Percentiles rank a stretch among this genome's conserved stretches.
phyloP scores from a whole-genome alignment of 2,888 invertebrate species.

The Leptinotarsa tumamoca region DNA sequence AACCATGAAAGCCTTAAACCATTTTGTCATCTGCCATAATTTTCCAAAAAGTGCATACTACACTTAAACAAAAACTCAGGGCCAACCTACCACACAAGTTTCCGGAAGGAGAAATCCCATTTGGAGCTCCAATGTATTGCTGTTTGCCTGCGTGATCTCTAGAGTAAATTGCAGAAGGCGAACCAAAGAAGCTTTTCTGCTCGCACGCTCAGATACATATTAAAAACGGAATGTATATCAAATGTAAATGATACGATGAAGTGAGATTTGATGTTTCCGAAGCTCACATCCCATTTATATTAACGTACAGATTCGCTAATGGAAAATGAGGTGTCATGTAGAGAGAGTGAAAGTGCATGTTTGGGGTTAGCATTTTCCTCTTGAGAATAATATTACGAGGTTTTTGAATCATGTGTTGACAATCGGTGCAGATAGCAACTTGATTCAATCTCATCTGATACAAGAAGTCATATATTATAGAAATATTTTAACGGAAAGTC shows the following conservation, averaged over 20 bases:
- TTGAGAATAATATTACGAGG: not conserved
- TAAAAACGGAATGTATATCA: conserved; percentile 26
- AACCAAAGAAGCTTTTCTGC: conserved; percentile 30
- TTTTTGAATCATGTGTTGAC: not conserved
- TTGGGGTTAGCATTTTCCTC: conserved; percentile 3
- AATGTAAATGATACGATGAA: conserved; percentile 28
- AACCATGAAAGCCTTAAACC: too few relatives aligned
- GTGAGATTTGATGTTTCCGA: conserved; percentile 25
- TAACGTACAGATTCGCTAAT: conserved; percentile 19
- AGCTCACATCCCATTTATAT: conserved; percentile 25
- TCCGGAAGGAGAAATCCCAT: not conserved
- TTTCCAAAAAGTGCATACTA: too few relatives aligned
- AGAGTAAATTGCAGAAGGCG: not conserved
- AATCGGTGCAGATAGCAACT: not conserved
- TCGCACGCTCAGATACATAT: conserved; percentile 12
- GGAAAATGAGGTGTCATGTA: conserved; percentile 21
- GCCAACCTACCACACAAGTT: not conserved
- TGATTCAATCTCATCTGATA: too few relatives aligned
- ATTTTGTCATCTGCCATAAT: too few relatives aligned
- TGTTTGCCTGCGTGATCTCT: not conserved
- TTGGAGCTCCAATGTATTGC: not conserved
- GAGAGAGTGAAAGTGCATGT: conserved; percentile 10
- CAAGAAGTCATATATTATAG: too few relatives aligned
- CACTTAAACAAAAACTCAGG: not conserved
- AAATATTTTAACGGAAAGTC: too few relatives aligned